A percentile compares a stretch with the other conserved stretches of the same genome.
These are phyloP conservation scores for Tetragonula clypearis DNA, from an alignment of 1,140 invertebrate species.

Conservation along the genomic window DNA sequence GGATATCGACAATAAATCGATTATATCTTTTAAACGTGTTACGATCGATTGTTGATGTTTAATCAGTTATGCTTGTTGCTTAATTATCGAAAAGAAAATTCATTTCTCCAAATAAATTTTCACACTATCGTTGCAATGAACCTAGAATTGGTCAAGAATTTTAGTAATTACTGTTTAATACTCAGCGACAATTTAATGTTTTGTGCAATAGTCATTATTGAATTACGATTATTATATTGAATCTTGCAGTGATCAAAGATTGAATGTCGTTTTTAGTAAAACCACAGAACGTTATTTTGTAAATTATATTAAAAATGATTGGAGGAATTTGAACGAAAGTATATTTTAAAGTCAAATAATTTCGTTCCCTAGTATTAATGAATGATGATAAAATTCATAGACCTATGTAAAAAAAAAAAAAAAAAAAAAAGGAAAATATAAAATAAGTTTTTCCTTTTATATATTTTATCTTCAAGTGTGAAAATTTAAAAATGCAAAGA, in stretches of 20 bases:
- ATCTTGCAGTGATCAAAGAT: background rate
- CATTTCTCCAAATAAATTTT: background rate
- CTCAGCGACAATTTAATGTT: background rate
- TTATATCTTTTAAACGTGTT: background rate
- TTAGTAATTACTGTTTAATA: background rate
- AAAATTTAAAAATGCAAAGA: background rate
- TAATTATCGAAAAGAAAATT: background rate
- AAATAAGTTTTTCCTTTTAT: background rate
- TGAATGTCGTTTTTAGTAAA: background rate
- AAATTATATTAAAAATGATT: background rate
- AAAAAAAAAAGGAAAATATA: background rate
- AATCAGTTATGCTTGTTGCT: background rate
- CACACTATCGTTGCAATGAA: background rate
- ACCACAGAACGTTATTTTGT: background rate
- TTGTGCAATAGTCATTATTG: background rate
- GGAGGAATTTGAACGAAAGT: background rate
- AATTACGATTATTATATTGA: background rate
- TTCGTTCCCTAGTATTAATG: background rate
- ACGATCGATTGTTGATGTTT: background rate
- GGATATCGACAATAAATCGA: background rate
- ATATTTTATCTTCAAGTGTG: background rate
- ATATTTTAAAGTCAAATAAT: background rate
- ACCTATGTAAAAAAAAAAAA: too few species aligned
- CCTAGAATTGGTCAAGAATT: background rate
- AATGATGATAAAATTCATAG: background rate